A percentile compares a stretch with the other conserved stretches of the same genome.
Conservation (phyloP, 2,113 vertebrate genomes). For the Atractosteus spatula region DNA sequence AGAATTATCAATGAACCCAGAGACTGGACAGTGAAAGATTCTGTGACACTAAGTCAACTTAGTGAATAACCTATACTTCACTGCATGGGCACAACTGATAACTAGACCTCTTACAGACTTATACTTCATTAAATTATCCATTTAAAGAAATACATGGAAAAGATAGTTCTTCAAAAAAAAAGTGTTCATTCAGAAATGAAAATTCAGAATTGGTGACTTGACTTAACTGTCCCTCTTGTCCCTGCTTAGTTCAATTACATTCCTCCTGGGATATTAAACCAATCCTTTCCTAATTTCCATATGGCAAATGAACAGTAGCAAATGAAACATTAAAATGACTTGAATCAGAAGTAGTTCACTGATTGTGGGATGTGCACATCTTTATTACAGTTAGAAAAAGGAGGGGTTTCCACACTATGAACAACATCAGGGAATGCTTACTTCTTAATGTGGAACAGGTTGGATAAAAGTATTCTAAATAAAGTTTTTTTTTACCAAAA, state of each 20-base stretch:
- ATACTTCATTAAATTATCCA: no score
- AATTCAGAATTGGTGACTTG: no score
- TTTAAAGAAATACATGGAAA: no score
- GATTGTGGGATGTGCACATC: conserved; percentile 4
- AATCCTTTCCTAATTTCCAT: background rate
- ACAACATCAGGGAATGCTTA: background rate
- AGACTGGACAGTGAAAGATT: no score
- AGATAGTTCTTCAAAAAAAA: no score
- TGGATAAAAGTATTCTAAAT: background rate
- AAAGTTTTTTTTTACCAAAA: background rate
- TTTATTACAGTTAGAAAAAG: background rate
- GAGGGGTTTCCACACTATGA: background rate
- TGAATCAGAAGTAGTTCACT: background rate
- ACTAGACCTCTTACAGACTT: background rate
- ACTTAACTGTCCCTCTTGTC: no score
- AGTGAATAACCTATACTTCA: no score
- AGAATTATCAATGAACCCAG: no score
- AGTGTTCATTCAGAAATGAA: no score
- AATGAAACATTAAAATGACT: conserved; percentile 15
- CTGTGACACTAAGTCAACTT: no score
- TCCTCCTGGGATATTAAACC: conserved; percentile 5
- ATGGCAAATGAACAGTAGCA: conserved; percentile 15
- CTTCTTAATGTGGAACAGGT: background rate
- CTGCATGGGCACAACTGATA: background rate
- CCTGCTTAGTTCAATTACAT: background rate